A percentile compares a stretch with the other conserved stretches of the same genome.
These are phyloP conservation scores for Melieria omissa DNA, from an alignment of 2,888 invertebrate species.

Conservation along the genomic window DNA sequence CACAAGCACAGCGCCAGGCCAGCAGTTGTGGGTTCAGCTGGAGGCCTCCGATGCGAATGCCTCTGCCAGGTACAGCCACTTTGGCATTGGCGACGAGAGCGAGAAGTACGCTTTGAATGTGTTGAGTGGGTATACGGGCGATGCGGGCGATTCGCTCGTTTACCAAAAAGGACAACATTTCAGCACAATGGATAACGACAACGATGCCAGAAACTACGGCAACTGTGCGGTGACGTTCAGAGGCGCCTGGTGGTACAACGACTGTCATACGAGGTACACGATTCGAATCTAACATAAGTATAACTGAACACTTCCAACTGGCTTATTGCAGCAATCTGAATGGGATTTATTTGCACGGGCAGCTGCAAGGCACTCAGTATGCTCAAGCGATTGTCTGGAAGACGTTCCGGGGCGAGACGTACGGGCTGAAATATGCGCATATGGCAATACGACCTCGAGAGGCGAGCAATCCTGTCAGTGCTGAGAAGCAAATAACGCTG, in stretches of 20 bases:
- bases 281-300: not conserved
- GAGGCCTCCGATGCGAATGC: conserved; percentile 71
- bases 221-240: conserved; percentile 74
- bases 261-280: conserved; percentile 73
- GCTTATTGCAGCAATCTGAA: conserved; percentile 42
- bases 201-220: conserved; percentile 73
- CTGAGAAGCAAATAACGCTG: no score
- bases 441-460: conserved; percentile 41
- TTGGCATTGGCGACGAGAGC: conserved; percentile 73
- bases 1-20: conserved; percentile 55
- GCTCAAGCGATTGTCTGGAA: conserved; percentile 44
- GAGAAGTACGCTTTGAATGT: conserved; percentile 74
- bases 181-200: conserved; percentile 74
- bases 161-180: conserved; percentile 78
- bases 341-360: conserved; percentile 43
- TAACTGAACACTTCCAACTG: not conserved
- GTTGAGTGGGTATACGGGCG: conserved; percentile 73
- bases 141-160: conserved; percentile 74
- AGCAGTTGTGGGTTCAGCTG: conserved; percentile 73
- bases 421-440: conserved; percentile 43
- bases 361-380: conserved; percentile 16
- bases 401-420: conserved; percentile 40
- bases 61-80: conserved; percentile 72
- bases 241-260: conserved; percentile 81
- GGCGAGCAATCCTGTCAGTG: no score